Percentiles rank a stretch among this genome's conserved stretches.
These are phyloP conservation scores for Tachysurus fulvidraco DNA, from an alignment of 2,113 vertebrate species.

Conservation along the genomic window DNA sequence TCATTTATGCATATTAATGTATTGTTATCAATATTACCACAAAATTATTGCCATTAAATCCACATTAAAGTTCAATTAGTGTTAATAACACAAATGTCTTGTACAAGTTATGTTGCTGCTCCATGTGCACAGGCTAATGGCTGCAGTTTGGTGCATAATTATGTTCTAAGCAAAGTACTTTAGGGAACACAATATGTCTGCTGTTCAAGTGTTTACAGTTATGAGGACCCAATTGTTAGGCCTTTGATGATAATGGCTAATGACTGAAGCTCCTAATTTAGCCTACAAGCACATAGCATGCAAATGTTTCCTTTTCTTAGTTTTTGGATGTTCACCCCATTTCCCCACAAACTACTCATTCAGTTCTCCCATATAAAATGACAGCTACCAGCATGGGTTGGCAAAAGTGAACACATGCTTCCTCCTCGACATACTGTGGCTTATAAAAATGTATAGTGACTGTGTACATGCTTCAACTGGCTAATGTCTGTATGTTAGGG, in stretches of 20 bases:
- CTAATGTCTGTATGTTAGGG: neutral
- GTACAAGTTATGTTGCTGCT: conserved; percentile 19
- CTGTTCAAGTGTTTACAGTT: neutral
- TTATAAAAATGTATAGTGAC: neutral
- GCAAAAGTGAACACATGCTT: neutral
- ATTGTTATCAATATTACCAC: neutral
- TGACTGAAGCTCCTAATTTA: neutral
- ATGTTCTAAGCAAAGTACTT: neutral
- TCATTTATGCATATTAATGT: neutral
- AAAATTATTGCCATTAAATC: neutral
- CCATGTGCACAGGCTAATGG: neutral
- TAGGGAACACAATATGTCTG: neutral
- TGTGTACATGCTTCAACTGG: neutral
- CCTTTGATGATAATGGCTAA: neutral
- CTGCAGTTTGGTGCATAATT: neutral
- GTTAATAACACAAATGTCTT: conserved; percentile 26
- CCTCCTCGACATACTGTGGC: neutral
- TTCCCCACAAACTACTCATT: neutral
- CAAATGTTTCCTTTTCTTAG: neutral
- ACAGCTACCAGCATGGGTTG: neutral
- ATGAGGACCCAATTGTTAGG: neutral
- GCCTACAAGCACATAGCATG: neutral
- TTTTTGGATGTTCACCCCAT: neutral
- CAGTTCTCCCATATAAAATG: neutral
- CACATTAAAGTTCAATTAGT: neutral